Evolutionary conservation across 2,797 vertebrate genomes (phyloP).

Genomic region (Syngnathus acus): DNA sequence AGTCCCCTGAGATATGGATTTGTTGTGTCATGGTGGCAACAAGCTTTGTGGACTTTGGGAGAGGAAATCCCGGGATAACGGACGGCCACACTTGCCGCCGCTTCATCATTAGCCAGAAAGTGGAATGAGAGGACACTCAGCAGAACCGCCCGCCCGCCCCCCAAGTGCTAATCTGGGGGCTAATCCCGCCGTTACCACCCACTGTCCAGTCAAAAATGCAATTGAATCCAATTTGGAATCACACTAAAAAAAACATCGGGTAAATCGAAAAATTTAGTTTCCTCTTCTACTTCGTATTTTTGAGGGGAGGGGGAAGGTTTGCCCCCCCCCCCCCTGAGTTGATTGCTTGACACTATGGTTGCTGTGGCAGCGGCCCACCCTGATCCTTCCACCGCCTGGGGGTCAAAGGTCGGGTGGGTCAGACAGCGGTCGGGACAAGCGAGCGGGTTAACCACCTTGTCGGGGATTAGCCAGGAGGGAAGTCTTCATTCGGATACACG

Average conservation of each 20-base stretch:
- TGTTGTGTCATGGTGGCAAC: not conserved
- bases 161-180: constrained; percentile 32
- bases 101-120: constrained; percentile 33
- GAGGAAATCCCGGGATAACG: constrained; percentile 60
- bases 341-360: constrained; percentile 41
- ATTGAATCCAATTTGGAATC: no score
- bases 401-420: constrained; percentile 54
- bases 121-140: constrained; percentile 25
- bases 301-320: no score
- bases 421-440: constrained; percentile 46
- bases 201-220: not conserved
- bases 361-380: constrained; percentile 16
- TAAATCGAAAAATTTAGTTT: no score
- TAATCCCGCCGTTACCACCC: not conserved
- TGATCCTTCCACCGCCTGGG: constrained; percentile 42
- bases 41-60: constrained; percentile 9
- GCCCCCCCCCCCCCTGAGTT: not conserved
- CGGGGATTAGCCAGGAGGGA: constrained; percentile 55
- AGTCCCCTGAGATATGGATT: not conserved
- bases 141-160: constrained; percentile 16
- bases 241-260: no score
- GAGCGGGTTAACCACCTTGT: constrained; percentile 70
- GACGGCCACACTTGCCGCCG: constrained; percentile 42
- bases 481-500: constrained; percentile 35
- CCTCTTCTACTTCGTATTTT: no score